Evolutionary conservation across 2,888 invertebrate genomes (phyloP).

Genomic region (Rutpela maculata): DNA sequence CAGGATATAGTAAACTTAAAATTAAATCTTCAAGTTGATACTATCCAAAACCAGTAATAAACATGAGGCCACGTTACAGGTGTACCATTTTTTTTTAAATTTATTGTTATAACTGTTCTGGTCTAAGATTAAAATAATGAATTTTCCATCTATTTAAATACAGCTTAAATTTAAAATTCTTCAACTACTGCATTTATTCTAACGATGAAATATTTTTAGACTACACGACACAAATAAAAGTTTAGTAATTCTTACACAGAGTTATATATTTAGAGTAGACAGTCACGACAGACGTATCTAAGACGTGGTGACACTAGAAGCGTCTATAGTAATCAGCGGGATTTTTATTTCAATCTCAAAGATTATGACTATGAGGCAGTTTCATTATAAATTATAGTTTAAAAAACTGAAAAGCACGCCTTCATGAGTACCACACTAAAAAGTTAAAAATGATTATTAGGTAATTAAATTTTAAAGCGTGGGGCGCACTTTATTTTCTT

Average conservation of each 20-base stretch:
- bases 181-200: constrained; percentile 20
- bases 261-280: constrained; percentile 38
- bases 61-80: background rate
- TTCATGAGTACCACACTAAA: too few species aligned
- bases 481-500: too few species aligned
- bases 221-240: constrained; percentile 30
- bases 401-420: too few species aligned
- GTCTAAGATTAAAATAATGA: background rate
- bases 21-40: background rate
- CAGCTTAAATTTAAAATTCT: constrained; percentile 17
- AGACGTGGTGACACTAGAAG: constrained; percentile 18
- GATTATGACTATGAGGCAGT: too few species aligned
- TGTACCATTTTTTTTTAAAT: background rate
- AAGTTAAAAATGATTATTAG: too few species aligned
- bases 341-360: background rate
- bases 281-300: constrained; percentile 38
- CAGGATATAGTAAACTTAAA: background rate
- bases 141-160: constrained; percentile 15
- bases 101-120: too few species aligned
- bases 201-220: constrained; percentile 29
- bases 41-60: background rate
- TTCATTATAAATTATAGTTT: too few species aligned
- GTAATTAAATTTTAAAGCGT: too few species aligned
- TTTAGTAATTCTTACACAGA: constrained; percentile 15
- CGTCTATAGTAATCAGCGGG: constrained; percentile 25